A percentile compares a stretch with the other conserved stretches of the same genome.
These are phyloP conservation scores for Pampusana beccarii DNA, from an alignment of 2,113 vertebrate species.

Conservation along the genomic window DNA sequence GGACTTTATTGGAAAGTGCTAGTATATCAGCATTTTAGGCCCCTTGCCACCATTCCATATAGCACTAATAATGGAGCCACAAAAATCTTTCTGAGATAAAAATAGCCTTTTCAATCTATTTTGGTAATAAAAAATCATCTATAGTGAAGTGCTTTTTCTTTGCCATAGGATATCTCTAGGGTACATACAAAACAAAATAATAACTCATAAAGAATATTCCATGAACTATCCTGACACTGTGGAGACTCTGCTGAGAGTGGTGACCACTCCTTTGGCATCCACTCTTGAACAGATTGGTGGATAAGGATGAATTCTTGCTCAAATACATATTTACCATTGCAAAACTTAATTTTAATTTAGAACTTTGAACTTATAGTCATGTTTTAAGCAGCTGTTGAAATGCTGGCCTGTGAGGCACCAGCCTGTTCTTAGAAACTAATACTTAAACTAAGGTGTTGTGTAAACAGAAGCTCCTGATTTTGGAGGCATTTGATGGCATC, in stretches of 20 bases:
- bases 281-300: not conserved
- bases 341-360: constrained; percentile 17
- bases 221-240: not conserved
- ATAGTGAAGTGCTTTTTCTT: not conserved
- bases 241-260: not conserved
- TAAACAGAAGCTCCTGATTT: constrained; percentile 33
- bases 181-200: not conserved
- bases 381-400: constrained; percentile 28
- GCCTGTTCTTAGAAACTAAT: not conserved
- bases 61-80: not conserved
- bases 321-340: not conserved
- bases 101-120: constrained; percentile 15
- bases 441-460: not conserved
- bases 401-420: not conserved
- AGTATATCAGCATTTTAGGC: not conserved
- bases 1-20: not conserved
- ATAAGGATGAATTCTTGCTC: not conserved
- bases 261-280: constrained; percentile 1
- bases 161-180: not conserved
- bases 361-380: not conserved
- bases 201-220: not conserved
- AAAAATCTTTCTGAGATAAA: not conserved
- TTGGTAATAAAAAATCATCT: not conserved
- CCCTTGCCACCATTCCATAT: not conserved
- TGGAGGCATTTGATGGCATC: constrained; percentile 15